Conservation (phyloP, 2,113 vertebrate genomes). For the Lanius collurio region DNA sequence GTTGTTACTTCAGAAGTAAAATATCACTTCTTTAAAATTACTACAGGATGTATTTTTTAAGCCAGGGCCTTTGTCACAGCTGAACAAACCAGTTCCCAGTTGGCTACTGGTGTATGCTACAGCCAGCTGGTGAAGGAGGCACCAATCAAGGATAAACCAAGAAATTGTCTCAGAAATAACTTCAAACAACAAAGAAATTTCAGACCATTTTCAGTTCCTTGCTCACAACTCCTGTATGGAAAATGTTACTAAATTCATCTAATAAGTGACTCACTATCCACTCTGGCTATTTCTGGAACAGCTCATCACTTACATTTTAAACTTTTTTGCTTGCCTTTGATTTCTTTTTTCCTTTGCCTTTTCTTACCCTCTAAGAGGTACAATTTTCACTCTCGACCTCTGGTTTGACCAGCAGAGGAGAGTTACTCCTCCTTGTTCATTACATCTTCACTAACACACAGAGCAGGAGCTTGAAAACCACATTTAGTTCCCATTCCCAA, state of each 20-base stretch:
- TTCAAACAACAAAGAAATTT: background rate
- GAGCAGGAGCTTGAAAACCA: background rate
- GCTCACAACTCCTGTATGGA: background rate
- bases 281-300: background rate
- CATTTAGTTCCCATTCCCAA: background rate
- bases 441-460: background rate
- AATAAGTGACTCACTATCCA: background rate
- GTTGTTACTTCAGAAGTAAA: background rate
- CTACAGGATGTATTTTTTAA: background rate
- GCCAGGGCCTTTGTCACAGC: background rate
- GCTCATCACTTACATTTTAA: background rate
- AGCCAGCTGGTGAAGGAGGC: background rate
- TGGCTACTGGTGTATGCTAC: background rate
- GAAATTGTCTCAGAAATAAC: background rate
- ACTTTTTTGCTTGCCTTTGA: background rate
- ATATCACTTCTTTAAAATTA: background rate
- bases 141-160: background rate
- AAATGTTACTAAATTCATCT: background rate
- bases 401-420: background rate
- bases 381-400: background rate
- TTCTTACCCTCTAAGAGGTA: background rate
- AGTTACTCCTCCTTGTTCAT: background rate
- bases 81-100: background rate
- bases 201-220: background rate
- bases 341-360: background rate